Evolutionary conservation across 1,140 invertebrate species (phyloP).

Genomic region (Drosophila virilis): DNA sequence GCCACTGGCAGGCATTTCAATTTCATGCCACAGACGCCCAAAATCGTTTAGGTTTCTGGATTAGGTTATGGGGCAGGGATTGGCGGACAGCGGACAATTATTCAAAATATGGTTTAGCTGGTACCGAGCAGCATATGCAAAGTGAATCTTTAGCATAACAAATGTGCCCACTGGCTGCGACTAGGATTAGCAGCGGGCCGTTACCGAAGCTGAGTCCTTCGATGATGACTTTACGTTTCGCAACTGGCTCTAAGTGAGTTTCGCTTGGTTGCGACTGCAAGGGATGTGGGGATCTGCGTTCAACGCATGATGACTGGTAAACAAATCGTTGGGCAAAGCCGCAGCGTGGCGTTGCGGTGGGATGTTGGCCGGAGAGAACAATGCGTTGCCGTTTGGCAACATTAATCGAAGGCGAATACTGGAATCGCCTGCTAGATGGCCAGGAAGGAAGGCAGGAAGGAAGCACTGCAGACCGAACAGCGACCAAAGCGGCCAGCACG

Average conservation of each 20-base stretch:
- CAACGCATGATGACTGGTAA: constrained; percentile 49
- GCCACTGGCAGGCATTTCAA: constrained; percentile 23
- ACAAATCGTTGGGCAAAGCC: constrained; percentile 43
- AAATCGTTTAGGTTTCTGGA: too few relatives aligned
- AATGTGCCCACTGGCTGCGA: constrained; percentile 42
- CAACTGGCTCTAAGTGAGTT: constrained; percentile 3
- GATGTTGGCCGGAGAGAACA: constrained; percentile 5
- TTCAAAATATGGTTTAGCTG: constrained; percentile 58
- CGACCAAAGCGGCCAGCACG: constrained; percentile 1
- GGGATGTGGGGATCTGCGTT: neutral
- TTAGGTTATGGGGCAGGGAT: neutral
- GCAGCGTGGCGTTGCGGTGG: constrained; percentile 24
- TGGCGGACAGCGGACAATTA: constrained; percentile 46
- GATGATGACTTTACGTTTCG: constrained; percentile 34
- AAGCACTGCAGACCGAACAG: constrained; percentile 45
- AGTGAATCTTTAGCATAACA: constrained; percentile 64
- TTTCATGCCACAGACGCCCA: constrained; percentile 6
- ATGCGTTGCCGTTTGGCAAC: constrained; percentile 50
- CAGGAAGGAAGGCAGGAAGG: constrained; percentile 54
- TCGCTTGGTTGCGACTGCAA: neutral
- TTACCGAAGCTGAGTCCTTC: neutral
- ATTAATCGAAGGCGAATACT: constrained; percentile 72
- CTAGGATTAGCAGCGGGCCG: constrained; percentile 28
- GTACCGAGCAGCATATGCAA: constrained; percentile 44
- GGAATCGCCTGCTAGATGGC: constrained; percentile 40